phyloP scores from a whole-genome alignment of 2,113 vertebrate genomes.

The Rhynchomys soricoides region DNA sequence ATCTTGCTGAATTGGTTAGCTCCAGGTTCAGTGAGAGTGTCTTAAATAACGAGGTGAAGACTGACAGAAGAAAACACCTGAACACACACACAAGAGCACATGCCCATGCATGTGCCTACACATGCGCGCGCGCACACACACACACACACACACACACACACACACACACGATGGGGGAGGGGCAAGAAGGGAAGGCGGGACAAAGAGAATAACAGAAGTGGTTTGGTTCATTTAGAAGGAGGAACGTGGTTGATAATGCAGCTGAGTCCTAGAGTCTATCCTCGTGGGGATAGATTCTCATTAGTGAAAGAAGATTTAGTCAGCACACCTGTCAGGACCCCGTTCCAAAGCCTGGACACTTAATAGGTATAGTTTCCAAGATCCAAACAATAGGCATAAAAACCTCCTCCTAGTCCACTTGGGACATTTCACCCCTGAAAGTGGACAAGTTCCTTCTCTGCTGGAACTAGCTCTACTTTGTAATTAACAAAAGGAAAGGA shows the following conservation, averaged over 20 bases:
- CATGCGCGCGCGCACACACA: neutral
- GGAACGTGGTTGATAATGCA: neutral
- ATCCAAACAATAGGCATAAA: neutral
- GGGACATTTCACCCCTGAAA: neutral
- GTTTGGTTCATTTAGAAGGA: neutral
- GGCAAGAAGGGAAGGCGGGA: neutral
- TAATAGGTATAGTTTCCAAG: neutral
- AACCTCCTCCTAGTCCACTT: neutral
- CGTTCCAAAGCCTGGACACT: neutral
- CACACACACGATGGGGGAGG: neutral
- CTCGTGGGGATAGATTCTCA: neutral
- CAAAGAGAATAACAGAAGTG: neutral
- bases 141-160: neutral
- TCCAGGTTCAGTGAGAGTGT: neutral
- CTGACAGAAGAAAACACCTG: neutral
- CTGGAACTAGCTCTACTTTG: slow-evolving; percentile 19
- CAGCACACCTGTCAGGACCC: neutral
- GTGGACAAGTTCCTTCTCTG: neutral
- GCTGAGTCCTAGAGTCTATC: neutral
- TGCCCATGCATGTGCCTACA: too few species aligned
- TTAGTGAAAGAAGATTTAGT: neutral
- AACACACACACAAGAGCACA: neutral
- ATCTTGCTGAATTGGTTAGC: neutral
- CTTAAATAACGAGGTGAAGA: neutral
- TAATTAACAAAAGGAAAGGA: neutral